These are phyloP conservation scores for Nowickia ferox DNA, from an alignment of 2,888 invertebrate species.

Conservation along the genomic window DNA sequence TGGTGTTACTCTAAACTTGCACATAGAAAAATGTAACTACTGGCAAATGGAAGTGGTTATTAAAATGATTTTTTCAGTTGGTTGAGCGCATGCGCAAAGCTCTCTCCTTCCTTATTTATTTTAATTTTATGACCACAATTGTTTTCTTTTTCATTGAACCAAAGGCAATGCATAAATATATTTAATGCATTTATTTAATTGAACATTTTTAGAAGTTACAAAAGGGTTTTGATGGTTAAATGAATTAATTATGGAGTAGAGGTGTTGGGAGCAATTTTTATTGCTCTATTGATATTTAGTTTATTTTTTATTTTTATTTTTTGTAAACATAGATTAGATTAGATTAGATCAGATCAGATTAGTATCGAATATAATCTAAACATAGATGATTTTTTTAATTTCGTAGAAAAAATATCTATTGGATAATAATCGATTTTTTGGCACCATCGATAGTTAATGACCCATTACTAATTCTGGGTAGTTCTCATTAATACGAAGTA, in stretches of 20 bases:
- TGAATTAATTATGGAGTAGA: not conserved
- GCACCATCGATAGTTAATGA: too few relatives aligned
- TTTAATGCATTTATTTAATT: slow-evolving; percentile 35
- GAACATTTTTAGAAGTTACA: not conserved
- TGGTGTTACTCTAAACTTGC: slow-evolving; percentile 5
- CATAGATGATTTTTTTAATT: too few relatives aligned
- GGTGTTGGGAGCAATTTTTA: too few relatives aligned
- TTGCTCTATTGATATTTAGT: too few relatives aligned
- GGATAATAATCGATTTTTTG: too few relatives aligned
- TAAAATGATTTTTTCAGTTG: slow-evolving; percentile 56
- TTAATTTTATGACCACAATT: slow-evolving; percentile 40
- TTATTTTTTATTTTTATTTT: too few relatives aligned
- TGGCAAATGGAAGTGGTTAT: slow-evolving; percentile 32
- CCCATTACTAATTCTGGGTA: too few relatives aligned
- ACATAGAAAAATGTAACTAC: slow-evolving; percentile 20
- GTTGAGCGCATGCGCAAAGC: slow-evolving; percentile 52
- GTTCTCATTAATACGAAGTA: too few relatives aligned
- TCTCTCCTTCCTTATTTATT: slow-evolving; percentile 34
- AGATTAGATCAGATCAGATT: too few relatives aligned
- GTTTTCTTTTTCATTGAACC: not conserved
- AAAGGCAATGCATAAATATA: not conserved
- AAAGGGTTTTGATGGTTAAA: slow-evolving; percentile 2
- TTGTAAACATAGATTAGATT: too few relatives aligned
- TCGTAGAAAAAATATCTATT: too few relatives aligned
- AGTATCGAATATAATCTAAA: too few relatives aligned